Percentiles rank a stretch among this genome's conserved stretches.
phyloP scores from a whole-genome alignment of 2,888 invertebrate genomes.

The Terebella lapidaria region DNA sequence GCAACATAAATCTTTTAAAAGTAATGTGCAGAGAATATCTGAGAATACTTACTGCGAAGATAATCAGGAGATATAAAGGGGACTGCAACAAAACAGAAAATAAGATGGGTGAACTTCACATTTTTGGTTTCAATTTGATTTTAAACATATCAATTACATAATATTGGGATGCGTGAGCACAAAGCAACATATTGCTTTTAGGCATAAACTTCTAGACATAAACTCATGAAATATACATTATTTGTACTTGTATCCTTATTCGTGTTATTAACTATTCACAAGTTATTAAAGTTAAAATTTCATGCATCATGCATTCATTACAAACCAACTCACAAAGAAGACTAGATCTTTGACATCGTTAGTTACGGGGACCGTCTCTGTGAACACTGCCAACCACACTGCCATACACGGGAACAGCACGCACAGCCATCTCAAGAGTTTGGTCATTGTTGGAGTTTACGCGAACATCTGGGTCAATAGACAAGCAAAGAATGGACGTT shows the following conservation, averaged over 20 bases:
- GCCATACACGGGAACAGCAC: not conserved
- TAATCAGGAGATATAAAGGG: conserved; percentile 64
- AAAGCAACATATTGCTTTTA: not conserved
- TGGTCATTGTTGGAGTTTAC: conserved; percentile 2
- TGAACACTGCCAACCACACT: not conserved
- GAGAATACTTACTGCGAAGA: conserved; percentile 66
- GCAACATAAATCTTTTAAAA: too few relatives aligned
- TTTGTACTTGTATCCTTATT: too few relatives aligned
- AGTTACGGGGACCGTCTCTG: not conserved
- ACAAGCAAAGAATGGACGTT: too few relatives aligned
- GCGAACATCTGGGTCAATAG: too few relatives aligned
- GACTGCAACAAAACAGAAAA: not conserved
- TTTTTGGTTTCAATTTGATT: not conserved
- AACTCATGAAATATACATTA: not conserved
- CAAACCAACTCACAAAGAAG: too few relatives aligned
- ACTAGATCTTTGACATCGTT: too few relatives aligned
- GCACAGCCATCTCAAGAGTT: not conserved
- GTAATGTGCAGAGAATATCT: not conserved
- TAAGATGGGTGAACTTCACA: too few relatives aligned
- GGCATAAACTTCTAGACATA: not conserved
- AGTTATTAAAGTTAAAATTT: too few relatives aligned
- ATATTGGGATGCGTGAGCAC: too few relatives aligned
- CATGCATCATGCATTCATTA: too few relatives aligned
- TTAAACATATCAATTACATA: not conserved
- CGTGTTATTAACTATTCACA: too few relatives aligned